Percentiles rank a stretch among this genome's conserved stretches.
These are phyloP conservation scores for Nansenia antarctica DNA, from an alignment of 2,113 vertebrate genomes.

Conservation along the genomic window DNA sequence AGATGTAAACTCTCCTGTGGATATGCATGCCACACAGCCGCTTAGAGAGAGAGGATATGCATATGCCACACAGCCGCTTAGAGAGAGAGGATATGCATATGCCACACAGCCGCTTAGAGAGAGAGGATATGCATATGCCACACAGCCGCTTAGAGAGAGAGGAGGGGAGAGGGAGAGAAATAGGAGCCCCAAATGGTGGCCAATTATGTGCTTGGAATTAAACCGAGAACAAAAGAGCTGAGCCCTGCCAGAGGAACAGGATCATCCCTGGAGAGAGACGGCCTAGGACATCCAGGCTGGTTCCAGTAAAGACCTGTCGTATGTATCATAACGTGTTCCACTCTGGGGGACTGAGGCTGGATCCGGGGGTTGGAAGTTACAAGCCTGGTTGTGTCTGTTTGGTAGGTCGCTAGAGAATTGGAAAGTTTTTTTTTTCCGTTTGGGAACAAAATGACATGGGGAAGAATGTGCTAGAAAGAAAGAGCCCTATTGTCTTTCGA, in stretches of 20 bases:
- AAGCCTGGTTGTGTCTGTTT: neutral
- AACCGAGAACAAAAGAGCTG: slow-evolving; percentile 62
- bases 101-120: slow-evolving; percentile 33
- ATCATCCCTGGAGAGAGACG: slow-evolving; percentile 55
- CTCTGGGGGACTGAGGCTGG: neutral
- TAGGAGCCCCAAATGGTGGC: slow-evolving; percentile 63
- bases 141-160: slow-evolving; percentile 35
- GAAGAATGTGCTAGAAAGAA: neutral
- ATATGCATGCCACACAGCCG: slow-evolving; percentile 33
- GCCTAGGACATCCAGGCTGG: slow-evolving; percentile 24
- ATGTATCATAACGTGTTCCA: neutral
- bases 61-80: slow-evolving; percentile 32
- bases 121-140: slow-evolving; percentile 21
- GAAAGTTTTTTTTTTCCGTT: neutral
- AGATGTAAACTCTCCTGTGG: slow-evolving; percentile 59
- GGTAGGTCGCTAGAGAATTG: neutral
- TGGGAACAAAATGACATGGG: neutral
- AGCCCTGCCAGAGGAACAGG: slow-evolving; percentile 54
- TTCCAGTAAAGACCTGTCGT: neutral
- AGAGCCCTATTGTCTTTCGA: neutral
- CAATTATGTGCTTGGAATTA: slow-evolving; percentile 62
- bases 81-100: slow-evolving; percentile 15
- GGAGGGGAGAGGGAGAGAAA: slow-evolving; percentile 20
- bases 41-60: slow-evolving; percentile 23
- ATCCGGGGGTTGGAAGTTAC: neutral